Conservation (phyloP, 2,113 vertebrate species). For the Syngnathus typhle region DNA sequence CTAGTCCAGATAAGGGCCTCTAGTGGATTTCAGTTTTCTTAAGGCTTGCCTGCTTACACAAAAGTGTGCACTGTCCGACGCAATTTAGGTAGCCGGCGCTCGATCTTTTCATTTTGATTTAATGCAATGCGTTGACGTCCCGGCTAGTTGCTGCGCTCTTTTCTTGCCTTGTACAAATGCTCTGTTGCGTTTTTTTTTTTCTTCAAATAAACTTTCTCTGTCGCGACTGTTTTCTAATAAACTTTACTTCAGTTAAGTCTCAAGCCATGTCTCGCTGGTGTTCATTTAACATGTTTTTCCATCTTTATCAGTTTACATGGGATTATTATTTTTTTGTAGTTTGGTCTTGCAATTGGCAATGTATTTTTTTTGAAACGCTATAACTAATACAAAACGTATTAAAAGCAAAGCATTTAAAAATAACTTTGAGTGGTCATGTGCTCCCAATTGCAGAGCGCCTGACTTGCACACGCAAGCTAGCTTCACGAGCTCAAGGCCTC, state of each 20-base stretch:
- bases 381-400: no score
- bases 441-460: not conserved
- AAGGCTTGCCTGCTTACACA: not conserved
- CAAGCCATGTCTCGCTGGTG: not conserved
- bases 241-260: not conserved
- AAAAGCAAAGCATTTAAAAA: no score
- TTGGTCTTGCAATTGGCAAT: no score
- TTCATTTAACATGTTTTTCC: not conserved
- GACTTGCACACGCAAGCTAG: not conserved
- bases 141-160: constrained; percentile 23
- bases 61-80: constrained; percentile 33
- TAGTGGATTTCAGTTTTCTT: constrained; percentile 17
- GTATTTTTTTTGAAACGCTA: no score
- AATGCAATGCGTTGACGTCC: constrained; percentile 24
- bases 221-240: not conserved
- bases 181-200: constrained; percentile 44
- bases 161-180: constrained; percentile 57
- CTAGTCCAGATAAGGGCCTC: constrained; percentile 71
- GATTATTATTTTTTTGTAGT: no score
- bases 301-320: no score
- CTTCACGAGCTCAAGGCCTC: not conserved
- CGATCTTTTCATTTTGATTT: constrained; percentile 42
- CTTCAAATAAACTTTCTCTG: not conserved
- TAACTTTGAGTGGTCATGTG: not conserved
- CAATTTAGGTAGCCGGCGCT: not conserved